These are phyloP conservation scores for Sebastes taczanowskii DNA, from an alignment of 2,797 vertebrate species.

Conservation along the genomic window DNA sequence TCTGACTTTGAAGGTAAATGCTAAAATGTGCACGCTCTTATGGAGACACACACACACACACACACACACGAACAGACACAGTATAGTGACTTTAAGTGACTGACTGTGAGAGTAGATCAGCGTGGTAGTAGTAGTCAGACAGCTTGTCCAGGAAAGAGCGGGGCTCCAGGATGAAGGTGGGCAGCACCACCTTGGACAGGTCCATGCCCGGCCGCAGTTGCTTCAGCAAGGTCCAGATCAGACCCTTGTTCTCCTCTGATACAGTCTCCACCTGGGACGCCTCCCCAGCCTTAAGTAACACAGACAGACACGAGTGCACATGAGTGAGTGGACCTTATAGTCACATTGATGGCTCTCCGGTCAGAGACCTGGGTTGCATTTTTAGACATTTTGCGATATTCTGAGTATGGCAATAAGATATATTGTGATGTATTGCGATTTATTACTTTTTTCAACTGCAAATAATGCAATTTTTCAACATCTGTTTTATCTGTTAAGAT, in stretches of 20 bases:
- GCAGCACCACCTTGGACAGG: constrained; percentile 93
- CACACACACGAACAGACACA: not conserved
- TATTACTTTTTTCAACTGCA: no score
- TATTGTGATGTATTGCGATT: no score
- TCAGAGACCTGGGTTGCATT: not conserved
- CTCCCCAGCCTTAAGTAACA: constrained; percentile 84
- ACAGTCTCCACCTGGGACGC: constrained; percentile 92
- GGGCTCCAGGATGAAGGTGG: constrained; percentile 96
- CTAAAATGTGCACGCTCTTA: no score
- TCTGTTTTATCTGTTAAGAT: no score
- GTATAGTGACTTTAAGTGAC: constrained; percentile 33
- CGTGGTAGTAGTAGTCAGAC: constrained; percentile 95
- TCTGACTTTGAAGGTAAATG: not conserved
- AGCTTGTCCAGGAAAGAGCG: constrained; percentile 97
- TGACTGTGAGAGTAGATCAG: constrained; percentile 94
- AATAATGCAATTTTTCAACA: no score
- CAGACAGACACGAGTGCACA: not conserved
- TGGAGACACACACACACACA: not conserved
- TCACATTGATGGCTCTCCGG: not conserved
- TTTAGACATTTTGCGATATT: no score
- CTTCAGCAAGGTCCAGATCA: constrained; percentile 93
- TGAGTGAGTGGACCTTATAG: no score
- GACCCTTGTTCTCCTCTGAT: constrained; percentile 92
- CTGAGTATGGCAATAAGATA: no score
- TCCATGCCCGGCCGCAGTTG: constrained; percentile 96